phyloP scores from a whole-genome alignment of 2,113 vertebrate genomes.

The Mormoops blainvillei region DNA sequence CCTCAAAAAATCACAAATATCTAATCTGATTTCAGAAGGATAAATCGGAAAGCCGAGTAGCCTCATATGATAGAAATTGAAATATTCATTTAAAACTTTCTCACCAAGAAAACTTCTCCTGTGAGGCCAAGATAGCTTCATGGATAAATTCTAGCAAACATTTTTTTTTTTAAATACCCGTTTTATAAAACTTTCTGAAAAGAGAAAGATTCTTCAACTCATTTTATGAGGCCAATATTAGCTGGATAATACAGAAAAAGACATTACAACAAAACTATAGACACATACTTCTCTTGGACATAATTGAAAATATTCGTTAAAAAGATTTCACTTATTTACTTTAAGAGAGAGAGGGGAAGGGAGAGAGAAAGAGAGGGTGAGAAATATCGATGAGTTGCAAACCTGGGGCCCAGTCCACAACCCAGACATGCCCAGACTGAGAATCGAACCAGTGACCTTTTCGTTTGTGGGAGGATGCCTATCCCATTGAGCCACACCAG shows the following conservation, averaged over 20 bases:
- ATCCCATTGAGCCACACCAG: too few species aligned
- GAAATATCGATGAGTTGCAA: too few species aligned
- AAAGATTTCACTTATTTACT: too few species aligned
- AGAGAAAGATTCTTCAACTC: background rate
- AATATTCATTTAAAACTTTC: background rate
- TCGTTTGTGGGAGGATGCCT: too few species aligned
- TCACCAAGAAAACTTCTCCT: background rate
- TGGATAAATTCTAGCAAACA: background rate
- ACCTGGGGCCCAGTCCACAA: too few species aligned
- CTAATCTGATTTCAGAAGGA: background rate
- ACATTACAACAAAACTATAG: background rate
- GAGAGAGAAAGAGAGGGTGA: too few species aligned
- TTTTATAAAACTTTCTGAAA: background rate
- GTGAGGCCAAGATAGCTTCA: background rate
- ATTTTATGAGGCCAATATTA: background rate
- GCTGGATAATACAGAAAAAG: background rate
- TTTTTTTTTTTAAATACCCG: too few species aligned
- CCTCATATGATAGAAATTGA: background rate
- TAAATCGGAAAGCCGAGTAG: background rate
- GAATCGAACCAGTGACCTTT: too few species aligned
- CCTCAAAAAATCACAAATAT: background rate
- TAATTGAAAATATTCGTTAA: background rate
- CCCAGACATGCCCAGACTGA: too few species aligned
- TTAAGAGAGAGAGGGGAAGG: too few species aligned
- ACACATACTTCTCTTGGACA: background rate